A percentile compares a stretch with the other conserved stretches of the same genome.
These are phyloP conservation scores for Lanius collurio DNA, from an alignment of 2,113 vertebrate genomes.

Conservation along the genomic window DNA sequence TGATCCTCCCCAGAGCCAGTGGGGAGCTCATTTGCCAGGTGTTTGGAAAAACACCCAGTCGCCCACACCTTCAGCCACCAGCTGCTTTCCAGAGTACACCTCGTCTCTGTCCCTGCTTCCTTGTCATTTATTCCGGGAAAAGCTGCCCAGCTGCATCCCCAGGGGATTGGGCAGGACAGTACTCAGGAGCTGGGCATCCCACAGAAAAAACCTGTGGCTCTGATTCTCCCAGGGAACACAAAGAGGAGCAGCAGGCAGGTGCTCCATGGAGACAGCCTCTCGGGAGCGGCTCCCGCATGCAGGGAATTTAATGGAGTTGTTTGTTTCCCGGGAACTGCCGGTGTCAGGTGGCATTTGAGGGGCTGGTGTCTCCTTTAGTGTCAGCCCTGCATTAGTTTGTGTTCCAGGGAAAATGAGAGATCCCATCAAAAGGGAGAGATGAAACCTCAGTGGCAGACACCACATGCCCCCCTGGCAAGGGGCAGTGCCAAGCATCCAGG, in stretches of 20 bases:
- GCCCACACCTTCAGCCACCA: not conserved
- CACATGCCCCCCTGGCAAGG: accelerated
- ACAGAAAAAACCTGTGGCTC: not conserved
- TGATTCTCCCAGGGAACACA: not conserved
- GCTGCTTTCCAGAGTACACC: not conserved
- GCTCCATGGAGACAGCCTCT: constrained; percentile 28
- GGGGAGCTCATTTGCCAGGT: not conserved
- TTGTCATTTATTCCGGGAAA: not conserved
- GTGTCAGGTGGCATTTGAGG: not conserved
- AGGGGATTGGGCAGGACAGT: not conserved
- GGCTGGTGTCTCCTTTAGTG: not conserved
- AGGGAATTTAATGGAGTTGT: constrained; percentile 1
- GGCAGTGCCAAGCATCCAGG: accelerated
- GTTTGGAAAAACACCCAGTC: not conserved
- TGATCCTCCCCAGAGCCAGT: not conserved
- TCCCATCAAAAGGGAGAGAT: not conserved
- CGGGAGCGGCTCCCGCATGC: not conserved
- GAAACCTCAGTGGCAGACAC: not conserved
- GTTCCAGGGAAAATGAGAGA: not conserved
- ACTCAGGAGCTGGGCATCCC: not conserved
- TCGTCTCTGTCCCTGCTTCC: not conserved
- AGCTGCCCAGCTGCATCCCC: not conserved
- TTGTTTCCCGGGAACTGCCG: not conserved
- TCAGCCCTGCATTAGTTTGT: not conserved
- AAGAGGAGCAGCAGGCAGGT: constrained; percentile 24